Evolutionary conservation across 2,113 vertebrate species (phyloP).

Genomic region (Proterorhinus semilunaris): DNA sequence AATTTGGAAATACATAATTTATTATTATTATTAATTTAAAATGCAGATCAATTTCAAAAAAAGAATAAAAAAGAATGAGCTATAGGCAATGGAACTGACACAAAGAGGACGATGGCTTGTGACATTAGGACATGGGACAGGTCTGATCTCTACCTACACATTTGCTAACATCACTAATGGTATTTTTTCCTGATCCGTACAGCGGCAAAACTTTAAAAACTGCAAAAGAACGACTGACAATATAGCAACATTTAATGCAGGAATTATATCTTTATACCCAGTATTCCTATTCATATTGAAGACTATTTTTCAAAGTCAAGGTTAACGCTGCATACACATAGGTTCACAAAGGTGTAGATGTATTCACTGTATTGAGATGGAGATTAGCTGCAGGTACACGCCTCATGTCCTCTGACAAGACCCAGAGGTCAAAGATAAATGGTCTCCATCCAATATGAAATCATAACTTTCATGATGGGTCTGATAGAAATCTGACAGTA

Average conservation of each 20-base stretch:
- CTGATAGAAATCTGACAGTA: not conserved
- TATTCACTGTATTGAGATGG: conserved; percentile 10
- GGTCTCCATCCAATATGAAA: conserved; percentile 3
- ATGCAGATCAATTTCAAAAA: not conserved
- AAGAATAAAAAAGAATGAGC: too few relatives aligned
- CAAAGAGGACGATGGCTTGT: too few relatives aligned
- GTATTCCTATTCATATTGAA: not conserved
- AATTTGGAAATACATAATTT: not conserved
- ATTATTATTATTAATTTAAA: too few relatives aligned
- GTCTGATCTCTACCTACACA: too few relatives aligned
- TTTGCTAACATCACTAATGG: not conserved
- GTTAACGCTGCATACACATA: conserved; percentile 40
- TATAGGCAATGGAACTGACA: too few relatives aligned
- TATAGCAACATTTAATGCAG: not conserved
- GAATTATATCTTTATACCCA: not conserved
- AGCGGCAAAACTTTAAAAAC: not conserved
- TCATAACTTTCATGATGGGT: not conserved
- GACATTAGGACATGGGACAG: too few relatives aligned
- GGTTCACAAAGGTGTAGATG: conserved; percentile 15
- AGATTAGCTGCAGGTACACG: conserved; percentile 28
- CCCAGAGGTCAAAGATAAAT: conserved; percentile 27
- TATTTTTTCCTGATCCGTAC: not conserved
- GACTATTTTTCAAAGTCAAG: conserved; percentile 36
- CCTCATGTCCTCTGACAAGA: conserved; percentile 33
- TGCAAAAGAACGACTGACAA: not conserved